Evolutionary conservation across 2,888 invertebrate species (phyloP).

Genomic region (Ditula angustiorana): DNA sequence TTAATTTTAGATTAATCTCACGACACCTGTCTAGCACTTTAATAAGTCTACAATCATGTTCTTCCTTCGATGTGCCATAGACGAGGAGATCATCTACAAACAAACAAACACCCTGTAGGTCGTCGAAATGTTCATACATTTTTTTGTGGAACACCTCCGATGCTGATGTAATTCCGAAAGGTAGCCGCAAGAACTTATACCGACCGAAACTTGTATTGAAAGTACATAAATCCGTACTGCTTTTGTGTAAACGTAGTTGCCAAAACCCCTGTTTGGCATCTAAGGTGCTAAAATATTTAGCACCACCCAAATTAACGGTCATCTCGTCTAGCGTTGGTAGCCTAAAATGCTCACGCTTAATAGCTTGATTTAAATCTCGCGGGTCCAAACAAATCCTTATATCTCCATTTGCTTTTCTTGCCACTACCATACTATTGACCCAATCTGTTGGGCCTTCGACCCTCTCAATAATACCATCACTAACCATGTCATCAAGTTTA

Average conservation of each 20-base stretch:
- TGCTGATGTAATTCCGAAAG: neutral
- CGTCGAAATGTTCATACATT: neutral
- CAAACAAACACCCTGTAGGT: neutral
- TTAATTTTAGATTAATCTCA: slow-evolving; percentile 24
- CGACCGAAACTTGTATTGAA: slow-evolving; percentile 10
- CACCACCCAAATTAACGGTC: slow-evolving; percentile 31
- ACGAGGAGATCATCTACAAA: neutral
- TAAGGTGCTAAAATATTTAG: slow-evolving; percentile 35
- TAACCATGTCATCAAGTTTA: slow-evolving; percentile 32
- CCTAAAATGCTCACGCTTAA: slow-evolving; percentile 40
- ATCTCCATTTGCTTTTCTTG: no score
- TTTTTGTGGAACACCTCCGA: no score
- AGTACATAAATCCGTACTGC: neutral
- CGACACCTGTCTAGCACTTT: neutral
- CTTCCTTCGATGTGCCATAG: neutral
- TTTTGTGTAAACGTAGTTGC: neutral
- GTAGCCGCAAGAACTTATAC: slow-evolving; percentile 13
- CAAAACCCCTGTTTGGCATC: slow-evolving; percentile 15
- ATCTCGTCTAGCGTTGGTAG: slow-evolving; percentile 39
- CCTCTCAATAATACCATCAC: slow-evolving; percentile 33
- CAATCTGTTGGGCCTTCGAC: no score
- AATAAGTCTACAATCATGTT: neutral
- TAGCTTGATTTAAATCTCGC: slow-evolving; percentile 36
- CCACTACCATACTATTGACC: no score
- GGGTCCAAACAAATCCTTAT: slow-evolving; percentile 39